phyloP scores from a whole-genome alignment of 2,113 vertebrate species.

The Ptychochromis oligacanthus region DNA sequence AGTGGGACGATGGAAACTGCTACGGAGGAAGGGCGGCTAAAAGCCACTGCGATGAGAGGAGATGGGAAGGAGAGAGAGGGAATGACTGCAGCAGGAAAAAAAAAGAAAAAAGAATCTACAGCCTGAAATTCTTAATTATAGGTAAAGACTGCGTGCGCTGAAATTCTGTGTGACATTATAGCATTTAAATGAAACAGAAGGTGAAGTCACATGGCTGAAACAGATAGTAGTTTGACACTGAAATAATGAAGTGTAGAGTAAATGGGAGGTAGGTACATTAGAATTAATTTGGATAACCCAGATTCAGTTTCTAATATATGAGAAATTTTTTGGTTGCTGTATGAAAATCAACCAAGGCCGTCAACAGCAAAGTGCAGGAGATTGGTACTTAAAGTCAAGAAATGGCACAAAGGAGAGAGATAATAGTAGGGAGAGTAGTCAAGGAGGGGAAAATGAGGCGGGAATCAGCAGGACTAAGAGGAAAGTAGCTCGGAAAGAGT shows the following conservation, averaged over 20 bases:
- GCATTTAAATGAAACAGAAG: constrained; percentile 46
- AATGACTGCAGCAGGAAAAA: background rate
- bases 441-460: background rate
- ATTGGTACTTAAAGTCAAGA: background rate
- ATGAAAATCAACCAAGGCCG: background rate
- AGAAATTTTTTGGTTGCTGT: background rate
- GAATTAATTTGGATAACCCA: constrained; percentile 57
- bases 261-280: constrained; percentile 28
- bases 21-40: constrained; percentile 31
- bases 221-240: constrained; percentile 62
- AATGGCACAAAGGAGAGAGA: background rate
- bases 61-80: constrained; percentile 19
- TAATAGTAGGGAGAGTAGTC: background rate
- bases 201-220: constrained; percentile 44
- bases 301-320: constrained; percentile 11
- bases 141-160: background rate
- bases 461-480: constrained; percentile 10
- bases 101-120: background rate
- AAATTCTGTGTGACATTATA: constrained; percentile 9
- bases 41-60: constrained; percentile 29
- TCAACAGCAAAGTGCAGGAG: background rate
- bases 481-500: background rate
- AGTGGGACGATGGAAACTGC: constrained; percentile 42
- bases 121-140: constrained; percentile 42
- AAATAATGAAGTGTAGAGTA: constrained; percentile 41